phyloP scores from a whole-genome alignment of 2,888 invertebrate species.

The Acleris cristana region DNA sequence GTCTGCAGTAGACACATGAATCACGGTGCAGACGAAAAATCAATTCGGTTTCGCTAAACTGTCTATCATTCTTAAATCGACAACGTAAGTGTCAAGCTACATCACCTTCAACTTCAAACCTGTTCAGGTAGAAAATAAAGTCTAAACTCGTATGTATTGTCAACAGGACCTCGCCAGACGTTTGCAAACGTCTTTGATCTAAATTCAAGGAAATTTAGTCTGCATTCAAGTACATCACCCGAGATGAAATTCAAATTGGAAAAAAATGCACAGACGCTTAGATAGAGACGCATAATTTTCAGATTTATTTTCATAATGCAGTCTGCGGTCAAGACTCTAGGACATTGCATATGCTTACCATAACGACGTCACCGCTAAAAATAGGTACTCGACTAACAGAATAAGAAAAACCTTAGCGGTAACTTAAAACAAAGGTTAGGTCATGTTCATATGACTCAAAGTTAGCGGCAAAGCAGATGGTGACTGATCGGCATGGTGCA shows the following conservation, averaged over 20 bases:
- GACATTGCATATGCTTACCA: slow-evolving; percentile 15
- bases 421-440: too few relatives aligned
- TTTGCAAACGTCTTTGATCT: slow-evolving; percentile 66
- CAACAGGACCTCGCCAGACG: slow-evolving; percentile 52
- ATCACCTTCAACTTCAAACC: slow-evolving; percentile 49
- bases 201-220: slow-evolving; percentile 83
- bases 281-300: slow-evolving; percentile 75
- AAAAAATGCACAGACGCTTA: slow-evolving; percentile 79
- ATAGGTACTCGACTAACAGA: neutral
- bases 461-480: neutral
- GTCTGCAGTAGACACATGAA: slow-evolving; percentile 80
- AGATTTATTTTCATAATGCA: slow-evolving; percentile 82
- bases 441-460: too few relatives aligned
- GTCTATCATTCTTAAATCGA: slow-evolving; percentile 54
- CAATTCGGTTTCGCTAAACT: slow-evolving; percentile 64
- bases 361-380: neutral
- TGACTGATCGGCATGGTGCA: too few relatives aligned
- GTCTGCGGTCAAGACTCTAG: slow-evolving; percentile 68
- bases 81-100: slow-evolving; percentile 31
- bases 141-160: slow-evolving; percentile 25
- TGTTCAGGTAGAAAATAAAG: slow-evolving; percentile 15
- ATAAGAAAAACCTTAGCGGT: too few relatives aligned
- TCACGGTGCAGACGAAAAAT: slow-evolving; percentile 73
- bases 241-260: slow-evolving; percentile 73
- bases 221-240: slow-evolving; percentile 77